phyloP scores from a whole-genome alignment of 2,888 invertebrate species.

The Linhomoeus sp. region DNA sequence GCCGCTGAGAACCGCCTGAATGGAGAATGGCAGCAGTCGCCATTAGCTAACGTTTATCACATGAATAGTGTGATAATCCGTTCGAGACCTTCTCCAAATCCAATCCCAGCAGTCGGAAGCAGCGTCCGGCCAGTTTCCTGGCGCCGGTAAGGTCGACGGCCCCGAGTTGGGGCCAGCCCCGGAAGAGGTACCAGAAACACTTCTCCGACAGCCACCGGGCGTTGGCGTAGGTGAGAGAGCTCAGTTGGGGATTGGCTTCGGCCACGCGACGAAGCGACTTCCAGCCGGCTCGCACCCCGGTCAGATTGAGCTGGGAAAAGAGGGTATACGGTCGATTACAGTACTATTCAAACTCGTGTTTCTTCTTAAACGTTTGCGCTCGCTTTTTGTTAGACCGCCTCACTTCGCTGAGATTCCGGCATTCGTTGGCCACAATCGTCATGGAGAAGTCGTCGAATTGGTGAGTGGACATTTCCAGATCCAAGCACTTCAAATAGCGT shows the following conservation, averaged over 20 bases:
- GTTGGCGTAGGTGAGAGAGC: background rate
- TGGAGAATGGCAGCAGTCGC: background rate
- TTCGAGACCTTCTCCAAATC: conserved; percentile 16
- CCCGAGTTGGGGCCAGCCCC: conserved; percentile 14
- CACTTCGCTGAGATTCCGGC: too few relatives aligned
- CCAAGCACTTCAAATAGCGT: background rate
- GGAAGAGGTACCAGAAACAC: conserved; percentile 11
- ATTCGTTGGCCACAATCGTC: background rate
- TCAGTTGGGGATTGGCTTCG: background rate
- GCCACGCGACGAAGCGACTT: conserved; percentile 3
- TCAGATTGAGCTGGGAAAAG: conserved; percentile 2
- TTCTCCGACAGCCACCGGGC: background rate
- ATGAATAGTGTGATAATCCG: too few relatives aligned
- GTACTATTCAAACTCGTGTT: too few relatives aligned
- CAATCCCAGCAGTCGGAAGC: conserved; percentile 19
- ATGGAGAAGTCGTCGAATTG: conserved; percentile 1
- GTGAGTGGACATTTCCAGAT: background rate
- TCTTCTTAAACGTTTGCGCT: too few relatives aligned
- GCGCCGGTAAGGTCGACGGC: conserved; percentile 20
- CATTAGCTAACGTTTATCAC: too few relatives aligned
- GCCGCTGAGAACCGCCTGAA: conserved; percentile 19
- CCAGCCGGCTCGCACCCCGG: conserved; percentile 4
- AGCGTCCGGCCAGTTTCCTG: conserved; percentile 16
- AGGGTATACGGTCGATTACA: too few relatives aligned
- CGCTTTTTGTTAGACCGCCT: too few relatives aligned